Percentiles rank a stretch among this genome's conserved stretches.
These are phyloP conservation scores for Byasa hedistus DNA, from an alignment of 2,888 invertebrate genomes.

Conservation along the genomic window DNA sequence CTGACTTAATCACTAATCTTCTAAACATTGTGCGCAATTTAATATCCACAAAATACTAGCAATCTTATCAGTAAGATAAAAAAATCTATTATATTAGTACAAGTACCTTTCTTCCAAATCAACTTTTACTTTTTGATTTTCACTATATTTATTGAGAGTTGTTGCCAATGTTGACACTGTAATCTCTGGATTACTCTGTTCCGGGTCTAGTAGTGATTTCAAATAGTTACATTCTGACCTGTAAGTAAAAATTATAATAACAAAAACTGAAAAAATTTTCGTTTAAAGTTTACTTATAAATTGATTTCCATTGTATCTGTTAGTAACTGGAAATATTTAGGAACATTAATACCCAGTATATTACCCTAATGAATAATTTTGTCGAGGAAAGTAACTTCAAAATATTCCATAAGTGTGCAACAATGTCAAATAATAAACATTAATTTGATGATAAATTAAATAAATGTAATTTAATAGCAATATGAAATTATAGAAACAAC, in stretches of 20 bases:
- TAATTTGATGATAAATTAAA: too few species aligned
- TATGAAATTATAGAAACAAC: background rate
- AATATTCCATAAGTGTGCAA: too few species aligned
- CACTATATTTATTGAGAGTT: conserved; percentile 63
- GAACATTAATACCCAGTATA: background rate
- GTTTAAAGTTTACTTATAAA: background rate
- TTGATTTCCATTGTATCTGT: background rate
- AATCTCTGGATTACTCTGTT: conserved; percentile 64
- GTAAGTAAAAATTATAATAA: conserved; percentile 29
- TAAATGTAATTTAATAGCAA: too few species aligned
- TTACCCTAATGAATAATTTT: too few species aligned
- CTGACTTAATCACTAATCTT: too few species aligned
- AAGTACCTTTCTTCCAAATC: conserved; percentile 70
- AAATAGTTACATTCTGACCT: conserved; percentile 63
- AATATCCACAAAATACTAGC: background rate
- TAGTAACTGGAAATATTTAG: background rate
- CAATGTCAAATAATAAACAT: too few species aligned
- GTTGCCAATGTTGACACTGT: conserved; percentile 59
- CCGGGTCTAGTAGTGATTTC: conserved; percentile 66
- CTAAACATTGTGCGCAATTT: too few species aligned
- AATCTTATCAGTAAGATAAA: too few species aligned
- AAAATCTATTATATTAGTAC: background rate
- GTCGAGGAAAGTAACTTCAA: too few species aligned
- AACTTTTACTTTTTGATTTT: conserved; percentile 61
- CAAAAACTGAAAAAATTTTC: background rate